These are phyloP conservation scores for Otolemur garnettii DNA, from an alignment of 2,113 vertebrate species.

Conservation along the genomic window DNA sequence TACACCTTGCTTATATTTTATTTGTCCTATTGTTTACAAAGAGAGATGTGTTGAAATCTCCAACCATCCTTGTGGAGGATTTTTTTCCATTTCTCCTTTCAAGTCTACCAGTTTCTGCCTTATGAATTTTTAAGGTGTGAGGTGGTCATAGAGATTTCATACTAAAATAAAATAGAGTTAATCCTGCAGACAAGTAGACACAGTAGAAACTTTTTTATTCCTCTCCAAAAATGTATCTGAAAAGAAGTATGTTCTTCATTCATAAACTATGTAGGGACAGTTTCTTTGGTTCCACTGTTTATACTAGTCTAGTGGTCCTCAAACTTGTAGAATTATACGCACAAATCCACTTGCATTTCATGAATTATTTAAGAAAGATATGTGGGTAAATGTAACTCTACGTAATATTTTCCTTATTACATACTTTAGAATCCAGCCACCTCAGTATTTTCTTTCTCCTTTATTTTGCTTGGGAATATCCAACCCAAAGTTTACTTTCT, in stretches of 20 bases:
- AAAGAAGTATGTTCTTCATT: background rate
- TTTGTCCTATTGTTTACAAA: background rate
- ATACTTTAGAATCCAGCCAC: background rate
- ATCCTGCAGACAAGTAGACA: background rate
- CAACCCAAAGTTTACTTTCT: background rate
- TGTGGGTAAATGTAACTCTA: background rate
- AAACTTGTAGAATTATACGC: background rate
- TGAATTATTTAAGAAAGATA: background rate
- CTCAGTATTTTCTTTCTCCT: background rate
- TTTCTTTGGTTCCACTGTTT: background rate
- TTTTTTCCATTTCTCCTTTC: slow-evolving; percentile 7
- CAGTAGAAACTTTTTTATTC: background rate
- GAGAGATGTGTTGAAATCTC: background rate
- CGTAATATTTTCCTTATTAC: background rate
- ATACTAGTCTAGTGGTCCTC: background rate
- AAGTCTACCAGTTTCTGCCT: background rate
- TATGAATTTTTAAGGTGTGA: slow-evolving; percentile 26
- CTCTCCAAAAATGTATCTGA: background rate
- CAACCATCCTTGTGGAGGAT: background rate
- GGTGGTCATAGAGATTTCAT: background rate
- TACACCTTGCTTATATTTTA: background rate
- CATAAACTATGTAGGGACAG: background rate
- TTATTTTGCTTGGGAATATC: background rate
- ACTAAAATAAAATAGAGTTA: background rate
- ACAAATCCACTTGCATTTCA: background rate